Evolutionary conservation across 2,113 vertebrate genomes (phyloP).

Genomic region (Semicossyphus pulcher): DNA sequence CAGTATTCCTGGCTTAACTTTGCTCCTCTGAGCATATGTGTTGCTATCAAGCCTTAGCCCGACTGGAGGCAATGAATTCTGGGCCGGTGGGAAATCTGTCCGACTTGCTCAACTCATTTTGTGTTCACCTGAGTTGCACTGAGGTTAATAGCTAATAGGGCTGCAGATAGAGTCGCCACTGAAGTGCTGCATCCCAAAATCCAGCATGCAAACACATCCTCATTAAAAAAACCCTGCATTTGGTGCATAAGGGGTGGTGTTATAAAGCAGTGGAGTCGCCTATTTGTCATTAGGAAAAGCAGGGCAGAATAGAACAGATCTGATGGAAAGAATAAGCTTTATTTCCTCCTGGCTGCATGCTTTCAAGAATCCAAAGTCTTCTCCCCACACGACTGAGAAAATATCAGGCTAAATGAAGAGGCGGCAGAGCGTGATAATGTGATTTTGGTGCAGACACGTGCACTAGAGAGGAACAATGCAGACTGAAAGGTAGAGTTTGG

Average conservation of each 20-base stretch:
- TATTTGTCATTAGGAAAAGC: conserved; percentile 14
- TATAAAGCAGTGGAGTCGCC: conserved; percentile 21
- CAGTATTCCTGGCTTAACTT: conserved; percentile 45
- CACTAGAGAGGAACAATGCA: conserved; percentile 38
- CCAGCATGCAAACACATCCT: conserved; percentile 22
- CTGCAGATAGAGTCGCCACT: conserved; percentile 37
- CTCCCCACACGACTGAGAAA: conserved; percentile 47
- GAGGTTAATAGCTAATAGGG: conserved; percentile 70
- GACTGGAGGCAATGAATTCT: conserved; percentile 57
- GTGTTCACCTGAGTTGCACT: conserved; percentile 63
- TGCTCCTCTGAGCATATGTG: conserved; percentile 40
- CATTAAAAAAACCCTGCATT: conserved; percentile 51
- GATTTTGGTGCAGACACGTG: conserved; percentile 45
- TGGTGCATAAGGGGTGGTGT: conserved; percentile 8
- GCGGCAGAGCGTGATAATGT: conserved; percentile 68
- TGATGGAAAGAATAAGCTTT: conserved; percentile 6
- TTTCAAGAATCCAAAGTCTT: conserved; percentile 50
- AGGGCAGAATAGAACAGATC: conserved; percentile 20
- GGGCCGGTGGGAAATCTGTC: conserved; percentile 68
- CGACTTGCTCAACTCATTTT: conserved; percentile 52
- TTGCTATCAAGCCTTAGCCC: conserved; percentile 20
- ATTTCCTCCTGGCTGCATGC: conserved; percentile 55
- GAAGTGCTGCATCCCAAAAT: conserved; percentile 35
- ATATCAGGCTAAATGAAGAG: conserved; percentile 56
- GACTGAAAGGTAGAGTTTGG: conserved; percentile 37